Evolutionary conservation across 2,797 vertebrate species (phyloP).

Genomic region (Bucorvus abyssinicus): DNA sequence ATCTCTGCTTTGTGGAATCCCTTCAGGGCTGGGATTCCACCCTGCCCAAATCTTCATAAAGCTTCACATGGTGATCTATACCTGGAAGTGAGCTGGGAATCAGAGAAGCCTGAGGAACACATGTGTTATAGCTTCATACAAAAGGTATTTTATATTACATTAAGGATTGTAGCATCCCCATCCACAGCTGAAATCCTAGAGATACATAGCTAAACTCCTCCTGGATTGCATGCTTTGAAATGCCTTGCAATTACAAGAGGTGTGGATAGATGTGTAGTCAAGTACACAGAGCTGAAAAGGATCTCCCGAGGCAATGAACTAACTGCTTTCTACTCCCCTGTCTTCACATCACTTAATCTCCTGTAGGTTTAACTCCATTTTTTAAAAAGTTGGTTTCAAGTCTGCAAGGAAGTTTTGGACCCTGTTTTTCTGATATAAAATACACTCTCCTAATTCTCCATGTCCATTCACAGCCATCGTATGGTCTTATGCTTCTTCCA

Average conservation of each 20-base stretch:
- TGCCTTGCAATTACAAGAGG: background rate
- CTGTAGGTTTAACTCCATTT: background rate
- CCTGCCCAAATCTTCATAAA: background rate
- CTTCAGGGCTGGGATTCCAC: background rate
- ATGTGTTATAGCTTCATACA: background rate
- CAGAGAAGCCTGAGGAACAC: background rate
- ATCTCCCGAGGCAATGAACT: background rate
- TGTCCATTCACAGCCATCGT: background rate
- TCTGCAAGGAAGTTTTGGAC: background rate
- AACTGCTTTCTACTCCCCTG: background rate
- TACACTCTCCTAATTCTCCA: background rate
- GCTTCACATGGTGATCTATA: accelerated
- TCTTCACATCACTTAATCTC: background rate
- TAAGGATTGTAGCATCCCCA: background rate
- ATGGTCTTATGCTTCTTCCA: background rate
- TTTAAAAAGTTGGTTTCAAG: background rate
- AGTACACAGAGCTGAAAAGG: background rate
- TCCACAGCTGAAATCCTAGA: background rate
- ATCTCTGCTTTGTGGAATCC: background rate
- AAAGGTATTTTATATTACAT: background rate
- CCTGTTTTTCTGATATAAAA: background rate
- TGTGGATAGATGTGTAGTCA: background rate
- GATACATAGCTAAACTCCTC: background rate
- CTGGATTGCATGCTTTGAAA: background rate
- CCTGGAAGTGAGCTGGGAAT: background rate